These are phyloP conservation scores for Glaucopsyche alexis DNA, from an alignment of 2,888 invertebrate genomes.

Conservation along the genomic window DNA sequence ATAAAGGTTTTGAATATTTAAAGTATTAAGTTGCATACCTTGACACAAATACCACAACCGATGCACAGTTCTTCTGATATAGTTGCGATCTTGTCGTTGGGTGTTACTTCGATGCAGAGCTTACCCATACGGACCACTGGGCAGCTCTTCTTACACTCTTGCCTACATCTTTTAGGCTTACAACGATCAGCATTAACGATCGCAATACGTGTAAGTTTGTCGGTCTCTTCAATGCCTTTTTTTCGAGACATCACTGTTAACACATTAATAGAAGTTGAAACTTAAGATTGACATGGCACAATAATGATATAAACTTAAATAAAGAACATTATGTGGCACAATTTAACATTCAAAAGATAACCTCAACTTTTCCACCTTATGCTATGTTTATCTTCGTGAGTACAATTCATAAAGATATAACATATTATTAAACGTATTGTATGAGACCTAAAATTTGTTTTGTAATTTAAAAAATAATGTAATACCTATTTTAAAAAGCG, in stretches of 20 bases:
- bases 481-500: conserved; percentile 69
- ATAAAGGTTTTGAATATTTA: background rate
- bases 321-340: conserved; percentile 60
- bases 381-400: background rate
- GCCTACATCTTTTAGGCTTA: conserved; percentile 99
- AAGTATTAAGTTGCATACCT: conserved; percentile 80
- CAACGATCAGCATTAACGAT: conserved; percentile 99
- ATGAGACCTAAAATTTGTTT: conserved; percentile 18
- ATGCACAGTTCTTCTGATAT: conserved; percentile 99
- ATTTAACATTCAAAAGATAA: conserved; percentile 51
- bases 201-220: conserved; percentile 97
- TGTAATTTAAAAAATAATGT: conserved; percentile 38
- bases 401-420: conserved; percentile 32
- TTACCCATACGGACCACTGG: conserved; percentile 99
- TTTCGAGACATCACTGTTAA: conserved; percentile 75
- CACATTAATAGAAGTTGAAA: conserved; percentile 40
- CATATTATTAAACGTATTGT: conserved; percentile 34
- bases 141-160: conserved; percentile 99
- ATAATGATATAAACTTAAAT: background rate
- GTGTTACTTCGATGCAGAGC: conserved; percentile 97
- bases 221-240: conserved; percentile 89
- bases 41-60: conserved; percentile 99
- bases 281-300: conserved; percentile 30
- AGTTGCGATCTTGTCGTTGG: conserved; percentile 96
- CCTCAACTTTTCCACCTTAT: conserved; percentile 52